Evolutionary conservation across 2,797 vertebrate genomes (phyloP), one percentile per base, ranked within the genome.

Genomic region (Moxostoma hubbsi): DNA sequence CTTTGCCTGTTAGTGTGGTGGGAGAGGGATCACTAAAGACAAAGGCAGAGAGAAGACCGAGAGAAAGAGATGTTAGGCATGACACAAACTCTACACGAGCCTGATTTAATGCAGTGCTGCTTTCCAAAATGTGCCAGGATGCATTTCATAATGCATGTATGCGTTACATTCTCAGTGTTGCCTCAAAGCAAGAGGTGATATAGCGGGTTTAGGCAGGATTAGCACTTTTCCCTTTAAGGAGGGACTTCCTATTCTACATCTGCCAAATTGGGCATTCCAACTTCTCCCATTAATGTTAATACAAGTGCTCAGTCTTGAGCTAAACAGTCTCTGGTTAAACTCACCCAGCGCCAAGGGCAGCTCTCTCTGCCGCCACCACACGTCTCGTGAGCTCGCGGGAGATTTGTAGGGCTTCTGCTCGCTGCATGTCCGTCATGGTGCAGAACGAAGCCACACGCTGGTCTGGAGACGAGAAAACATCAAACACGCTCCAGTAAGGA

Each of bases 401-500:
- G 82, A 92, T 94, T 85, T 96, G 95, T 89, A 97, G 88, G 43
- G 91, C 94, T 84, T 96, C 95, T 4, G 91, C 91, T 54, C 95
- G 92, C 85, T 96, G 96, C 92, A 97, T 94, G 81, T 97, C 96
- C 9, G 93, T 97, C 94, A 98, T 94, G 80, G 96, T 96, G 87
- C 96, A 98, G 93, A 98, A 98, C 71, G 97, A 96, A 0, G 95
- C 94, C 88, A 96, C 96, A 45, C 96, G 94, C 90, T 98, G 97
- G 92, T 99, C 97, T 99, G 92, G 13, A 87, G 82, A 71, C 83
- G 81, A 81, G 74, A 79, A 36, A 10, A 67, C 61, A 79, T 51
- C 15, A 11, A n/a, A 76, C 66, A 71, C 7, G 63, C 43, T 50
- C 36, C 15, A 18, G 13, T 59, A 12, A 73, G n/a, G 51, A 12